Evolutionary conservation across 1,140 invertebrate species (phyloP), one percentile per base, ranked within the genome.

Genomic region (Drosophila nigrodunni): DNA sequence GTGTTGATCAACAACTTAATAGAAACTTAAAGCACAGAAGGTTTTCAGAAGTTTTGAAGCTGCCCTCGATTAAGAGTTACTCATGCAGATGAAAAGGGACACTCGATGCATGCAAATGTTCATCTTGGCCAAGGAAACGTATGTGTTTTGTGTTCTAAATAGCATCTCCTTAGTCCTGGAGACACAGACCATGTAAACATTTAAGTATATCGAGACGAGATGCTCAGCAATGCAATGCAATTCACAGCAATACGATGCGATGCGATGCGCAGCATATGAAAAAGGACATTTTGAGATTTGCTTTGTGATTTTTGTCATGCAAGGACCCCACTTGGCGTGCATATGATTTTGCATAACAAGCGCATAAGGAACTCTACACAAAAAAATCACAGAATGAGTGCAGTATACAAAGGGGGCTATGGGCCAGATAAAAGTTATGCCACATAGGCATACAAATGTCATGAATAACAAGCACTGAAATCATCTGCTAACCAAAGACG

Each of bases 251-350:
- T 49, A 55, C 44, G 55, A 15, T 57, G 52, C 46, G 54, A 18
- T 59, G 13, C 61, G 66, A 88, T 89, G 77, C 73, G 85, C 80
- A 88, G 77, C 83, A 88, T 88, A 88, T 88, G 83, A 89, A 88
- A 89, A 75, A 74, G 70, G 69, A 74, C 80, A 83, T 80, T 83
- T 57, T 71, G 62, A 83, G 80, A 83, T 30, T 30, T 83, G 80
- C 83, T 89, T 88, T 88, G 76, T 88, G 79, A 88, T 87, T 87
- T 82, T 77, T 88, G 80, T 80, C 85, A 80, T 88, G 80, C 70
- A 62, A 61, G 55, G 43, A 37, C 39, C 43, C 18, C 50, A 25
- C 41, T 35, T 21, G 37, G 15, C 41, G 41, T 37, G 74, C 50
- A 78, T 77, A 52, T 64, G 37, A 57, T 71, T 60, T 65, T 71